These are phyloP conservation scores for Drosophila glabriapex DNA, from an alignment of 2,888 invertebrate genomes.

Conservation along the genomic window DNA sequence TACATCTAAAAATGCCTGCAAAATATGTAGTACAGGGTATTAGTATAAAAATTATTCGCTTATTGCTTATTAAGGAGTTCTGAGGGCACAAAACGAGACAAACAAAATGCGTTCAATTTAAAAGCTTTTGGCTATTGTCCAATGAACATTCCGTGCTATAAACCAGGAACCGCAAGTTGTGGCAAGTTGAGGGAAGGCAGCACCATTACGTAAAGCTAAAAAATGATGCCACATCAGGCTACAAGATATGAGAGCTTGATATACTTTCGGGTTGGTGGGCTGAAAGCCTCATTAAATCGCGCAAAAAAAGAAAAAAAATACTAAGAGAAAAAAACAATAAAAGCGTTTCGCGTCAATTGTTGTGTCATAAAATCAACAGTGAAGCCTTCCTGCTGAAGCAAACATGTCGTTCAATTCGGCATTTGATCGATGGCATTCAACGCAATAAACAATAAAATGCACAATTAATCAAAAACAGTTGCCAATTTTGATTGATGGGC, in stretches of 20 bases:
- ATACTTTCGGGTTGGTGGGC: conserved; percentile 1
- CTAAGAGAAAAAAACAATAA: conserved; percentile 28
- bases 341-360: conserved; percentile 76
- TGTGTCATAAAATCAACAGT: conserved; percentile 79
- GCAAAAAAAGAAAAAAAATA: neutral
- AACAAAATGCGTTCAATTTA: conserved; percentile 30
- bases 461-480: conserved; percentile 77
- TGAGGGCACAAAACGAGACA: conserved; percentile 24
- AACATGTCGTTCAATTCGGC: conserved; percentile 6
- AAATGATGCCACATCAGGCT: conserved; percentile 26
- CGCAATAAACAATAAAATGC: conserved; percentile 74
- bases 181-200: conserved; percentile 9
- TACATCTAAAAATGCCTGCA: neutral
- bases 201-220: conserved; percentile 33
- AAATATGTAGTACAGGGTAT: neutral
- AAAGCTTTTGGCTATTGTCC: conserved; percentile 32
- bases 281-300: neutral
- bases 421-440: conserved; percentile 72
- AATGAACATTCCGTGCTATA: conserved; percentile 7
- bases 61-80: conserved; percentile 34
- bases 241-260: conserved; percentile 38
- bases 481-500: conserved; percentile 71
- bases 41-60: conserved; percentile 8
- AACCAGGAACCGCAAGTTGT: conserved; percentile 3
- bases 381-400: conserved; percentile 12